These are phyloP conservation scores for Lithophane leautieri DNA, from an alignment of 2,888 invertebrate species.

Conservation along the genomic window DNA sequence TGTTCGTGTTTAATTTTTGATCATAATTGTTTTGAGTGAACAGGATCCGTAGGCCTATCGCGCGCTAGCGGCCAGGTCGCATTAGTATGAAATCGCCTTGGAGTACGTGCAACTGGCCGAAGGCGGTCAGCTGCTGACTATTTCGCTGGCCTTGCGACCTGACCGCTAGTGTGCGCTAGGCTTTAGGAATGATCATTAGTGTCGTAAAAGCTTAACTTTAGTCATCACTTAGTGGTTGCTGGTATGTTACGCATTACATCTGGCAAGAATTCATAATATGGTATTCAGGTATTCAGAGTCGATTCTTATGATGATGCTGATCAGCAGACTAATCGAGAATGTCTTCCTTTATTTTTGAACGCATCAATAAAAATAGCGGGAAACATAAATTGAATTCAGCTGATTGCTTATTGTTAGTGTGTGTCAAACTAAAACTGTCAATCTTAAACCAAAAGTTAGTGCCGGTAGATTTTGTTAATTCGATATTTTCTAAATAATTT, in stretches of 20 bases:
- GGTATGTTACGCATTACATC: too few relatives aligned
- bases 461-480: slow-evolving; percentile 16
- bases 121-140: too few relatives aligned
- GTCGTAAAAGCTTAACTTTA: not conserved
- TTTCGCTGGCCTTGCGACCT: too few relatives aligned
- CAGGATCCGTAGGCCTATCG: not conserved
- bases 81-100: too few relatives aligned
- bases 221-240: not conserved
- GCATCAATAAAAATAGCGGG: slow-evolving; percentile 42
- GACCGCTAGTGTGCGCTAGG: too few relatives aligned
- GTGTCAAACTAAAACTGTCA: slow-evolving; percentile 15
- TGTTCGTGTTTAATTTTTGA: not conserved
- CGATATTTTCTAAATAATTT: not conserved
- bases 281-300: not conserved
- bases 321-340: not conserved
- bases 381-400: slow-evolving; percentile 28
- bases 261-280: not conserved
- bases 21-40: not conserved
- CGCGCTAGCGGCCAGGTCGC: too few relatives aligned
- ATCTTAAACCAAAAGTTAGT: slow-evolving; percentile 1
- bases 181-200: not conserved
- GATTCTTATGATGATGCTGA: not conserved
- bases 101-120: too few relatives aligned
- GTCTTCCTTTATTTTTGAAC: slow-evolving; percentile 1
- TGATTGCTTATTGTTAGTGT: slow-evolving; percentile 6